A percentile compares a stretch with the other conserved stretches of the same genome.
phyloP scores from a whole-genome alignment of 2,113 vertebrate species.

The Xiphophorus hellerii region DNA sequence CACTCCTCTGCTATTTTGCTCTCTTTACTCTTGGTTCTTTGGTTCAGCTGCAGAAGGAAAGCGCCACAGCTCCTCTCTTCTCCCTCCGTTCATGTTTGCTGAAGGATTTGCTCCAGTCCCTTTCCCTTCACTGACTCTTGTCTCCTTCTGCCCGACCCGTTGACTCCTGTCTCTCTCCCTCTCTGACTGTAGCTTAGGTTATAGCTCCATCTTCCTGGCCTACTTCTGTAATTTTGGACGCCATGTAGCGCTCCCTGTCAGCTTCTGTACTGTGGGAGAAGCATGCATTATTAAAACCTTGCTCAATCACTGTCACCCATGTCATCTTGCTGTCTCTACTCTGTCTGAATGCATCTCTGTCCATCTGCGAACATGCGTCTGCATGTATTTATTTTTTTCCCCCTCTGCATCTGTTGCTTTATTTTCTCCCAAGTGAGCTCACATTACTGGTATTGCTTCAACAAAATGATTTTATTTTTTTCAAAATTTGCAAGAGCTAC shows the following conservation, averaged over 20 bases:
- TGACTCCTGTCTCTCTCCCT: constrained; percentile 28
- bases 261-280: constrained; percentile 35
- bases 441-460: neutral
- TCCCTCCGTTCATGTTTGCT: constrained; percentile 8
- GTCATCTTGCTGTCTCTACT: constrained; percentile 41
- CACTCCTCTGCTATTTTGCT: constrained; percentile 11
- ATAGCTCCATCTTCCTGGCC: constrained; percentile 52
- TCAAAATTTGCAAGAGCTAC: neutral
- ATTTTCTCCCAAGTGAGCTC: constrained; percentile 13
- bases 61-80: constrained; percentile 9
- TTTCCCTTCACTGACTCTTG: constrained; percentile 5
- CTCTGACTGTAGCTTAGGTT: constrained; percentile 38
- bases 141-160: constrained; percentile 24
- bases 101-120: neutral
- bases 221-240: constrained; percentile 69
- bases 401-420: constrained; percentile 12
- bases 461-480: constrained; percentile 8
- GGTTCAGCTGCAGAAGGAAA: constrained; percentile 24
- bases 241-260: constrained; percentile 32
- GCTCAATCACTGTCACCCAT: constrained; percentile 21
- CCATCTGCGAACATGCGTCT: constrained; percentile 16
- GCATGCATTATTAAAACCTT: constrained; percentile 60
- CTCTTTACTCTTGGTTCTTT: constrained; percentile 15
- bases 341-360: constrained; percentile 27
- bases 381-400: constrained; percentile 8